Percentiles rank a stretch among this genome's conserved stretches.
phyloP scores from a whole-genome alignment of 2,888 invertebrate species.

The Anorthoa munda region DNA sequence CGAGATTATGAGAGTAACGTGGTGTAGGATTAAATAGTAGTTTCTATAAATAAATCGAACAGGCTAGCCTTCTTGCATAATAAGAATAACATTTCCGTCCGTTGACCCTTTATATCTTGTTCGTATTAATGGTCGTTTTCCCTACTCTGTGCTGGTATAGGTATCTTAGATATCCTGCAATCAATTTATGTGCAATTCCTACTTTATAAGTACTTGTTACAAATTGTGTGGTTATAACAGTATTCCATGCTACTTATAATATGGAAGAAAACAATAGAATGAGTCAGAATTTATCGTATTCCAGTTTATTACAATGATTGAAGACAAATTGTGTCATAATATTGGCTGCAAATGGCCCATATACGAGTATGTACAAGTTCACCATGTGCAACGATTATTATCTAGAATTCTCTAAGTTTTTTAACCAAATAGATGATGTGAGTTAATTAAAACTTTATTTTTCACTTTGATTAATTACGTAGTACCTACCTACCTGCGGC shows the following conservation, averaged over 20 bases:
- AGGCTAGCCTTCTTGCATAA: slow-evolving; percentile 13
- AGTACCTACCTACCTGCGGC: background rate
- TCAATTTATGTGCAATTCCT: background rate
- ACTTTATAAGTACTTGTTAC: background rate
- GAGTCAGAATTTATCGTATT: slow-evolving; percentile 11
- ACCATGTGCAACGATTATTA: background rate
- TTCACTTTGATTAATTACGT: background rate
- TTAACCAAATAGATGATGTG: background rate
- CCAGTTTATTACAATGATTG: slow-evolving; percentile 1
- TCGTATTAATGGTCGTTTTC: slow-evolving; percentile 36
- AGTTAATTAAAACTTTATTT: slow-evolving; percentile 6
- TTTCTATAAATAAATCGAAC: slow-evolving; percentile 27
- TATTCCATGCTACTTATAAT: background rate
- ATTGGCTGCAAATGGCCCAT: background rate
- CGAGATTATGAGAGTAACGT: background rate
- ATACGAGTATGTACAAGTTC: background rate
- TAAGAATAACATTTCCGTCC: slow-evolving; percentile 36
- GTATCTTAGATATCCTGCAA: slow-evolving; percentile 12
- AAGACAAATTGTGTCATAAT: slow-evolving; percentile 6
- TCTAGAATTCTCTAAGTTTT: background rate
- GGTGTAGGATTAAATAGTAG: slow-evolving; percentile 7
- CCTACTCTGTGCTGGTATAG: slow-evolving; percentile 13
- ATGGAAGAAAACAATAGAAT: slow-evolving; percentile 30
- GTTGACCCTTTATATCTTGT: slow-evolving; percentile 28
- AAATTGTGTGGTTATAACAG: background rate